Percentiles rank a stretch among this genome's conserved stretches.
Conservation (phyloP, 2,113 vertebrate species). For the Callipepla squamata region DNA sequence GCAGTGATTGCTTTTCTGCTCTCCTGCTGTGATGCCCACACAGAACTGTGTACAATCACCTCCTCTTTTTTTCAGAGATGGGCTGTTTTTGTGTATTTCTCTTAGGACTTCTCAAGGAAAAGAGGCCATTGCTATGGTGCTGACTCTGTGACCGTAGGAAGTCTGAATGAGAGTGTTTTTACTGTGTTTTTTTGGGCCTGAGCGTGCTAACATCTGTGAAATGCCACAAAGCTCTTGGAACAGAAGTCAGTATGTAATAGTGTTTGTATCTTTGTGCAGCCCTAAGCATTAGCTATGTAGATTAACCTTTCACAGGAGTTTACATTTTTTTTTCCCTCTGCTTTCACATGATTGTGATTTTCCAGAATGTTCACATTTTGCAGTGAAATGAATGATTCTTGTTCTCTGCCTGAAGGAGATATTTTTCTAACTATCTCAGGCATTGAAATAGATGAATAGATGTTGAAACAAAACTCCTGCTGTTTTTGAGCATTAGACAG, state of each 20-base stretch:
- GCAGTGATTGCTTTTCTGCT: background rate
- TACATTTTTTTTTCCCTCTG: background rate
- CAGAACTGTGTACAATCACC: background rate
- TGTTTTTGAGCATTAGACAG: background rate
- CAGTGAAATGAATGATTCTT: background rate
- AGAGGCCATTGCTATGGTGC: accelerated
- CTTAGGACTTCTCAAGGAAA: background rate
- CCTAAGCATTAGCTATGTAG: background rate
- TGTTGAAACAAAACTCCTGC: background rate
- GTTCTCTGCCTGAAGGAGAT: background rate
- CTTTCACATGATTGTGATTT: background rate
- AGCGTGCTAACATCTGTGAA: background rate
- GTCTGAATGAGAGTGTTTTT: background rate
- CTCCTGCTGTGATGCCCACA: background rate
- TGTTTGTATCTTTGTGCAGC: background rate
- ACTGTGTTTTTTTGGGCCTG: background rate
- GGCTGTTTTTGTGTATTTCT: background rate
- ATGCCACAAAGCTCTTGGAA: background rate
- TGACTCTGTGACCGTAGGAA: background rate
- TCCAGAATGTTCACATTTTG: background rate
- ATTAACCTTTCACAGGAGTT: background rate
- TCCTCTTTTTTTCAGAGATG: background rate
- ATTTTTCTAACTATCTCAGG: background rate
- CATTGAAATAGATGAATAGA: background rate
- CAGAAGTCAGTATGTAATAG: background rate